Conservation (phyloP, 1,140 invertebrate species). For the Papilio aristodemus region DNA sequence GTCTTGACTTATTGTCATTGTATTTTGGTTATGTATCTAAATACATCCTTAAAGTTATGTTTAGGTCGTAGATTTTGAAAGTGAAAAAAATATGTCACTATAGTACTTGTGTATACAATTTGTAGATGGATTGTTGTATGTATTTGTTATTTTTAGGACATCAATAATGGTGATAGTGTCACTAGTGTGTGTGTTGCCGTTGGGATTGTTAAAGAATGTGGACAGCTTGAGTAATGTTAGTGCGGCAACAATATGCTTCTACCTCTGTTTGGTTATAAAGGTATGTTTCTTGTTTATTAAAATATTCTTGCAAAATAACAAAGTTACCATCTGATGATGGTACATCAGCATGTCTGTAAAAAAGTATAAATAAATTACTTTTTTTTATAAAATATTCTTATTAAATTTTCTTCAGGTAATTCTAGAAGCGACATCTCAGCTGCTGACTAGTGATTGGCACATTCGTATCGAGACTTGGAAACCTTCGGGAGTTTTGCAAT, state of each 20-base stretch:
- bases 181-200: constrained; percentile 92
- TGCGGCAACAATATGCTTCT: constrained; percentile 94
- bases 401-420: constrained; percentile 83
- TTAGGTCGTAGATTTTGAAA: too few species aligned
- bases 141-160: constrained; percentile 68
- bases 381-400: too few species aligned
- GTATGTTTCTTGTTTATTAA: constrained; percentile 76
- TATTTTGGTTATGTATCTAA: too few species aligned
- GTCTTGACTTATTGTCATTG: too few species aligned
- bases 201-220: constrained; percentile 94
- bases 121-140: not conserved
- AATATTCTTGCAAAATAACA: not conserved
- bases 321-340: too few species aligned
- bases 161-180: constrained; percentile 86
- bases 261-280: constrained; percentile 92
- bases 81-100: too few species aligned
- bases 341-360: too few species aligned
- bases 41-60: too few species aligned
- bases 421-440: constrained; percentile 86
- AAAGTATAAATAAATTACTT: too few species aligned
- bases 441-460: constrained; percentile 88
- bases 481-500: constrained; percentile 91
- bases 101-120: too few species aligned
- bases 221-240: constrained; percentile 94
- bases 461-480: constrained; percentile 91